These are phyloP conservation scores for Circaetus cinerascens DNA, from an alignment of 2,113 vertebrate species.

Conservation along the genomic window DNA sequence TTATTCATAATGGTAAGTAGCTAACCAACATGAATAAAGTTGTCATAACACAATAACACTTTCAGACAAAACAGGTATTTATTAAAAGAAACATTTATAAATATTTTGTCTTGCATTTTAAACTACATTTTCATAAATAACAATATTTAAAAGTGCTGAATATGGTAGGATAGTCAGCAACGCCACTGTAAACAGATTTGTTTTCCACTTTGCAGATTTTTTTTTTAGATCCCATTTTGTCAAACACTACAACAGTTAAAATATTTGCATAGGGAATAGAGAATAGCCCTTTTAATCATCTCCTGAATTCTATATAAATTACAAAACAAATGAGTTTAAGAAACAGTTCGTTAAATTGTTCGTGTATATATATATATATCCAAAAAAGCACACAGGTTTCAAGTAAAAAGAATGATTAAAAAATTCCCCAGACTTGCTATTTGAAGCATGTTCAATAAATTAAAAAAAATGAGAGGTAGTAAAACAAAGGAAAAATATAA, in stretches of 20 bases:
- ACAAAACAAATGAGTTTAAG: constrained; percentile 80
- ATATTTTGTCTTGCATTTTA: constrained; percentile 79
- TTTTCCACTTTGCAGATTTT: constrained; percentile 71
- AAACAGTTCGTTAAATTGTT: constrained; percentile 74
- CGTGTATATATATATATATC: constrained; percentile 72
- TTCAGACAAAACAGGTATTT: constrained; percentile 80
- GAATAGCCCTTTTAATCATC: constrained; percentile 84
- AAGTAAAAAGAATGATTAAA: constrained; percentile 79
- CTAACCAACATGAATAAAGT: constrained; percentile 76
- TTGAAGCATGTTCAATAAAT: constrained; percentile 78
- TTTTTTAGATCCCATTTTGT: constrained; percentile 77
- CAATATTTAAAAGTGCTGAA: constrained; percentile 85
- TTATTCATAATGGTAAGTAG: constrained; percentile 75
- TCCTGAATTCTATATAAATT: constrained; percentile 85
- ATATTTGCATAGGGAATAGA: constrained; percentile 87
- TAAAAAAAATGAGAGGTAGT: constrained; percentile 81
- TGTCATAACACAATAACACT: constrained; percentile 75
- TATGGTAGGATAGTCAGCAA: constrained; percentile 82
- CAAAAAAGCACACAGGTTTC: constrained; percentile 73
- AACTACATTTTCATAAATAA: constrained; percentile 82
- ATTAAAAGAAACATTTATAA: constrained; percentile 83
- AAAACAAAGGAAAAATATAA: constrained; percentile 75
- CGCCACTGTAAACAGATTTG: constrained; percentile 82
- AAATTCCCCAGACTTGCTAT: constrained; percentile 68
- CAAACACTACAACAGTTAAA: constrained; percentile 82